Base-by-base conservation (phyloP, 2,888 invertebrate species). In the Eurytoma californica region DNA sequence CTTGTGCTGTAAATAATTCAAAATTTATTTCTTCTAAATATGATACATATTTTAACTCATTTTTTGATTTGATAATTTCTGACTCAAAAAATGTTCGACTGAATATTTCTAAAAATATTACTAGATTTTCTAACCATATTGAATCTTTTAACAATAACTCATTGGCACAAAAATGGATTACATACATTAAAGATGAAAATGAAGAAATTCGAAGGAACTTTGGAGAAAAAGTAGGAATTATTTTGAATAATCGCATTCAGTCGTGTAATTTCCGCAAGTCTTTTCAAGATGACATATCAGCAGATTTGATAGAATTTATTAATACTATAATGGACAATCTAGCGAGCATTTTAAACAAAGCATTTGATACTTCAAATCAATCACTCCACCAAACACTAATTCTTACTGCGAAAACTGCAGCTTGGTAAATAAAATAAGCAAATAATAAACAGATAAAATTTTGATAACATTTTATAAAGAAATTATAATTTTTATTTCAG, bases 301-400 rank as follows among this genome's bases (percentile, higher is more conserved):
- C 75, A 24, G 84, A 86, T 28, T 82, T 92, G 16, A 85, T 89
- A n/a, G 83, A 89, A 66, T 88, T 91, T 60, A 88, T 93, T 0
- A 90, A 91, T 80, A 83, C 91, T 47, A 84, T 92, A 49, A 90
- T 93, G 3, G 89, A 91, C 79, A 88, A 83, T 63, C 81, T 90
- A 77, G 79, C 82, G 5, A 80, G 81, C 16, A 84, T 85, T 0
- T 83, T 89, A 4, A 82, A 83, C 28, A 81, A 83, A 24, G 87
- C 86, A 73, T 87, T 94, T 63, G 91, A 92, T 83, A 91, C 85
- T 76, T 91, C 92, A 65, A 91, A 94, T 85, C 90, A 91, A 76
- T 88, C 89, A 12, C 84, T 92, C 28, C 94, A 94, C 86, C 91
- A 92, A 30, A 91, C 92, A 2, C 89, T 93, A 53, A 86, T 94